phyloP scores from a whole-genome alignment of 2,797 vertebrate species.

The Harpagifer antarcticus region DNA sequence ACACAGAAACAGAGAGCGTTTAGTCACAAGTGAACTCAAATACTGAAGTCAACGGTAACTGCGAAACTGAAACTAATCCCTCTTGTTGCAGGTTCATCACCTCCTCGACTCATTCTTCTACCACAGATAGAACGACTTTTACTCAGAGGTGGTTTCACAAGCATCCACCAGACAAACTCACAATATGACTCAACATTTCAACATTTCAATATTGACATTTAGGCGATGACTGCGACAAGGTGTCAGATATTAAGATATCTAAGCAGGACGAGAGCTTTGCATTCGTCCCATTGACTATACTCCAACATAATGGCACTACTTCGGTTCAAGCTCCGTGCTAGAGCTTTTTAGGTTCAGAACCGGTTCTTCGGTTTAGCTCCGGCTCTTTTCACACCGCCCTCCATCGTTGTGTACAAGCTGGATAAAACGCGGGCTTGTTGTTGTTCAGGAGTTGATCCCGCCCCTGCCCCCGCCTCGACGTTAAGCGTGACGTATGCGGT shows the following conservation, averaged over 20 bases:
- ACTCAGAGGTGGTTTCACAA: not conserved
- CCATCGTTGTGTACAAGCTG: too few species aligned
- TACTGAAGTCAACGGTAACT: not conserved
- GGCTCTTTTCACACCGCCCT: too few species aligned
- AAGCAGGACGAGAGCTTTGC: too few species aligned
- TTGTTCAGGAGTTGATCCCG: too few species aligned
- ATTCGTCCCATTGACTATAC: too few species aligned
- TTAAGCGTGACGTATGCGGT: too few species aligned
- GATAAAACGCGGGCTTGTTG: too few species aligned
- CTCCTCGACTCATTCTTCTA: not conserved
- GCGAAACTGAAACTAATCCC: not conserved
- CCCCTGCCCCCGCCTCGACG: too few species aligned
- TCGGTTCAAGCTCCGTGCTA: too few species aligned
- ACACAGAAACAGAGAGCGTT: slow-evolving; percentile 30
- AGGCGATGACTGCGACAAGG: not conserved
- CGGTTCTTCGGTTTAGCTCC: too few species aligned
- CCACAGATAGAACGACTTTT: not conserved
- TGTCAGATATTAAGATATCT: not conserved
- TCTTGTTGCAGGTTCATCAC: not conserved
- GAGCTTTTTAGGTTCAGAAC: too few species aligned
- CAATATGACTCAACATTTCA: slow-evolving; percentile 2
- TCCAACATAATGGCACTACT: too few species aligned
- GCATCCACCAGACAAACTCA: not conserved
- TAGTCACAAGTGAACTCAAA: not conserved
- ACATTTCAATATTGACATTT: not conserved